Conservation (phyloP, 1,140 invertebrate species). For the Hyposmocoma kahamanoa region DNA sequence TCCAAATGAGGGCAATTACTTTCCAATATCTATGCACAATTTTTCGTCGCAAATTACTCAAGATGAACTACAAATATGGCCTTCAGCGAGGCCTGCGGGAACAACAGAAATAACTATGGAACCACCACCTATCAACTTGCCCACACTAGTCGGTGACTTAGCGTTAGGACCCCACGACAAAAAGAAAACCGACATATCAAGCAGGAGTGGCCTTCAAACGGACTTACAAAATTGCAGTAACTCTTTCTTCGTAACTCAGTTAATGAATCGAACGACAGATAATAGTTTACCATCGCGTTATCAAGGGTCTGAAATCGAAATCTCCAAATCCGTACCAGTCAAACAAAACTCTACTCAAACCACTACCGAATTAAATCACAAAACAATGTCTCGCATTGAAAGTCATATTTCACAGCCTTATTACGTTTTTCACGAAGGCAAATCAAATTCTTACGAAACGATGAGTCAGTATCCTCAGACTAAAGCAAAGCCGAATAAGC, state of each 20-base stretch:
- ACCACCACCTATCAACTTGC: conserved; percentile 61
- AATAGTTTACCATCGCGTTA: conserved; percentile 38
- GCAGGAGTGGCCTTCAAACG: conserved; percentile 31
- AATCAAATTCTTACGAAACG: conserved; percentile 44
- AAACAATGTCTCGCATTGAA: conserved; percentile 40
- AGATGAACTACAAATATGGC: conserved; percentile 61
- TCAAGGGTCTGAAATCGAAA: conserved; percentile 37
- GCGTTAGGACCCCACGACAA: conserved; percentile 64
- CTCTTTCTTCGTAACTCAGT: conserved; percentile 60
- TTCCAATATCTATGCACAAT: conserved; percentile 61
- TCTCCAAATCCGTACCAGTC: conserved; percentile 26
- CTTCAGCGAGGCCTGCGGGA: conserved; percentile 48
- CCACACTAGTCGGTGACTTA: conserved; percentile 61
- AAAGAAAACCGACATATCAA: conserved; percentile 45
- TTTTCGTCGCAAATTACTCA: conserved; percentile 45
- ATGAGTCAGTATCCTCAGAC: conserved; percentile 41
- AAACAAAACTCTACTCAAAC: conserved; percentile 44
- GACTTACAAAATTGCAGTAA: conserved; percentile 59
- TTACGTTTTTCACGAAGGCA: conserved; percentile 54
- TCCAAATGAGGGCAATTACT: conserved; percentile 49
- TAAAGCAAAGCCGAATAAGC: conserved; percentile 48
- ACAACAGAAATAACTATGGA: conserved; percentile 68
- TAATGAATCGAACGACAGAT: conserved; percentile 64
- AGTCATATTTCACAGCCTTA: conserved; percentile 42
- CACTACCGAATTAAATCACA: conserved; percentile 37